These are phyloP conservation scores for Donacobius atricapilla DNA, from an alignment of 2,113 vertebrate genomes.

Conservation along the genomic window DNA sequence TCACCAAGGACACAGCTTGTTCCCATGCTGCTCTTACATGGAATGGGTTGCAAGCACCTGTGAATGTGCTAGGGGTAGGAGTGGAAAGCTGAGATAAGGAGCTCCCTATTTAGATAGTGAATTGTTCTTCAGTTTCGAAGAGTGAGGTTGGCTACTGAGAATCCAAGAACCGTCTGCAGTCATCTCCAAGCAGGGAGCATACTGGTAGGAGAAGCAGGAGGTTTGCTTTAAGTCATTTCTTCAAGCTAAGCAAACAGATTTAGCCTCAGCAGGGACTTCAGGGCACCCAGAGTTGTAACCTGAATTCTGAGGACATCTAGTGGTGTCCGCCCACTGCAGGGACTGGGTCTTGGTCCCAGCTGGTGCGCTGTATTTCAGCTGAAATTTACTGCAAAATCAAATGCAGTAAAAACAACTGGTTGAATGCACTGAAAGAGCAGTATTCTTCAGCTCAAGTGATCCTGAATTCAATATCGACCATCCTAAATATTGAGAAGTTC, in stretches of 20 bases:
- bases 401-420: background rate
- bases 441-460: background rate
- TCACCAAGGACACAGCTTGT: background rate
- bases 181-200: background rate
- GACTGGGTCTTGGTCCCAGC: background rate
- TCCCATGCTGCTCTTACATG: background rate
- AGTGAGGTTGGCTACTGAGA: background rate
- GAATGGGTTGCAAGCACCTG: background rate
- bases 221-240: background rate
- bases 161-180: background rate
- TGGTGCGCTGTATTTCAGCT: background rate
- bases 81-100: background rate
- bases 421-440: background rate
- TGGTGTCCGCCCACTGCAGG: background rate
- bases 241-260: background rate
- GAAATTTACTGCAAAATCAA: background rate
- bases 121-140: background rate
- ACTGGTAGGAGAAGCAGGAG: background rate
- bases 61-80: background rate
- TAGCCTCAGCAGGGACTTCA: background rate
- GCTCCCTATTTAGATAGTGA: background rate
- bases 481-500: background rate
- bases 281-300: background rate
- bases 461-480: background rate
- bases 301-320: slow-evolving; percentile 49